These are phyloP conservation scores for Campoletis raptor DNA, from an alignment of 2,888 invertebrate genomes.

Conservation along the genomic window DNA sequence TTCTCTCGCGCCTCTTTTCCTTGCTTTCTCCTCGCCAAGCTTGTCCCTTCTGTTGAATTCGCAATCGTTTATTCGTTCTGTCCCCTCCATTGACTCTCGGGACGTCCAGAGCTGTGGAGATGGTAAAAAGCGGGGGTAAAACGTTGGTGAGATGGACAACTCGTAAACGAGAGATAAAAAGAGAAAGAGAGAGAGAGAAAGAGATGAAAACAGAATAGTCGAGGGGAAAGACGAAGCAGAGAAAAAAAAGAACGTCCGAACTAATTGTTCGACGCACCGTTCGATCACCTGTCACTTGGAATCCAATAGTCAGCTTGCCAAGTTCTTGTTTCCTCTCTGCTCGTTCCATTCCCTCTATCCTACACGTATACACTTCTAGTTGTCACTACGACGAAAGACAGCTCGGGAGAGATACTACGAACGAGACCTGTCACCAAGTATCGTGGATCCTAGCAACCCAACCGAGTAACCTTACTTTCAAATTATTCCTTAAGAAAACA, in stretches of 20 bases:
- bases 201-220: not conserved
- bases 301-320: constrained; percentile 75
- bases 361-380: constrained; percentile 38
- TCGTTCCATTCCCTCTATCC: constrained; percentile 56
- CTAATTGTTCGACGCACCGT: constrained; percentile 79
- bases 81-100: constrained; percentile 52
- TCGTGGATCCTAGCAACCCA: constrained; percentile 32
- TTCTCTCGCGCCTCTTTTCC: not conserved
- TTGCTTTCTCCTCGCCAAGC: not conserved
- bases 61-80: constrained; percentile 41
- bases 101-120: constrained; percentile 34
- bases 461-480: constrained; percentile 28
- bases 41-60: constrained; percentile 24
- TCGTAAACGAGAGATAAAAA: not conserved
- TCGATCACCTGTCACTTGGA: constrained; percentile 80
- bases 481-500: constrained; percentile 12
- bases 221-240: constrained; percentile 33
- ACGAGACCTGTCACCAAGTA: constrained; percentile 59
- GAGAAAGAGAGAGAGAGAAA: not conserved
- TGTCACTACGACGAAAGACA: constrained; percentile 65
- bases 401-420: constrained; percentile 46
- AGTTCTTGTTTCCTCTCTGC: constrained; percentile 59
- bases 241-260: constrained; percentile 73
- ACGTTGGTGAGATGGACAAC: not conserved
- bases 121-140: constrained; percentile 6